Percentiles rank a stretch among this genome's conserved stretches.
These are phyloP conservation scores for Ophion obscuratus DNA, from an alignment of 2,888 invertebrate species.

Conservation along the genomic window DNA sequence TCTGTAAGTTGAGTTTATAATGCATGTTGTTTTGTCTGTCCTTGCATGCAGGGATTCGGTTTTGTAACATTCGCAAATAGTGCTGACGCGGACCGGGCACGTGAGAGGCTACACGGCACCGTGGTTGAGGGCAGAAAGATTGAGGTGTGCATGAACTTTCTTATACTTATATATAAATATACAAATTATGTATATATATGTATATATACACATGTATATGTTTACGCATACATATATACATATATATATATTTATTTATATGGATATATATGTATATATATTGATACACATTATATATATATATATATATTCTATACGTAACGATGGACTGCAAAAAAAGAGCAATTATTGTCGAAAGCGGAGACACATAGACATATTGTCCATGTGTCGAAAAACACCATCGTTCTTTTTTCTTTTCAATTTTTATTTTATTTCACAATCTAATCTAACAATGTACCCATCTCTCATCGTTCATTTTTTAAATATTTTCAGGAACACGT, in stretches of 20 bases:
- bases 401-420: background rate
- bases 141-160: constrained; percentile 98
- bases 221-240: constrained; percentile 84
- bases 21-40: constrained; percentile 97
- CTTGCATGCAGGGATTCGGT: constrained; percentile 99
- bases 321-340: constrained; percentile 14
- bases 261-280: constrained; percentile 80
- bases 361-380: constrained; percentile 52
- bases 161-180: constrained; percentile 84
- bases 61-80: constrained; percentile 99
- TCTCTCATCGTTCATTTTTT: constrained; percentile 31
- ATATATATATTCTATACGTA: constrained; percentile 84
- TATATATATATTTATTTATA: constrained; percentile 83
- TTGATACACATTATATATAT: constrained; percentile 78
- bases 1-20: constrained; percentile 87
- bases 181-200: constrained; percentile 85
- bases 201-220: constrained; percentile 84
- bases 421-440: constrained; percentile 49
- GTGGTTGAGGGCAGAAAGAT: constrained; percentile 99
- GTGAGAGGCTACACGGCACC: constrained; percentile 99
- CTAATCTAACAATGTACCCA: constrained; percentile 54
- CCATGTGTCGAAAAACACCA: constrained; percentile 59
- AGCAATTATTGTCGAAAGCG: constrained; percentile 2
- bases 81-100: constrained; percentile 99
- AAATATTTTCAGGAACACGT: constrained; percentile 34